Conservation (phyloP, 2,797 vertebrate species). For the Lepilemur ruficaudatus region DNA sequence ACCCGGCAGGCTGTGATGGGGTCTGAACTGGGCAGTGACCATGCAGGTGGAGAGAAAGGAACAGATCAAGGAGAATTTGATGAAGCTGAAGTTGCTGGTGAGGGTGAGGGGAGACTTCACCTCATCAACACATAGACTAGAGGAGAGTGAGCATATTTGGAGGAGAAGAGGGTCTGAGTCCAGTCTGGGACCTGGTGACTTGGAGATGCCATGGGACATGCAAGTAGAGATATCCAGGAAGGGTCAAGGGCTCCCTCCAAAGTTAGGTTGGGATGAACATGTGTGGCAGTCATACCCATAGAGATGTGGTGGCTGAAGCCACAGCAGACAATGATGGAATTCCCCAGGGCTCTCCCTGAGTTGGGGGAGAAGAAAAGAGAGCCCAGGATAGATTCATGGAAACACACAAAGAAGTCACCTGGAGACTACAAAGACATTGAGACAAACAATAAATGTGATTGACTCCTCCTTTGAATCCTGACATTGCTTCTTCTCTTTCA, state of each 20-base stretch:
- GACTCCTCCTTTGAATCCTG: background rate
- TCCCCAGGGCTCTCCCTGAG: background rate
- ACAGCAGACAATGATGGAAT: conserved; percentile 28
- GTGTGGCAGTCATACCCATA: background rate
- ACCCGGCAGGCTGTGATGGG: background rate
- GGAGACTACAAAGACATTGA: conserved; percentile 12
- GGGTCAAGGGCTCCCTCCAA: background rate
- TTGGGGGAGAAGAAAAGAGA: background rate
- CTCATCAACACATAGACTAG: background rate
- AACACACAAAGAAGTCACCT: conserved; percentile 44
- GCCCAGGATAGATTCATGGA: background rate
- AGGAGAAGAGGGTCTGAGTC: background rate
- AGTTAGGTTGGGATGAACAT: background rate
- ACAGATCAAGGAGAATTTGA: background rate
- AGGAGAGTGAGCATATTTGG: background rate
- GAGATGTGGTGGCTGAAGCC: background rate
- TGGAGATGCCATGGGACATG: background rate
- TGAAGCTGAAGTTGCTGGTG: background rate
- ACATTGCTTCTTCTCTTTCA: background rate
- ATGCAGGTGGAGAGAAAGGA: background rate
- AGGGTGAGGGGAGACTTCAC: background rate
- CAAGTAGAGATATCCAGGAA: background rate
- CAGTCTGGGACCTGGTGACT: background rate
- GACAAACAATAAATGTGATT: background rate
- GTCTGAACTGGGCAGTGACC: background rate